Base-by-base conservation (phyloP, 2,797 vertebrate genomes). In the Acipenser oxyrinchus region DNA sequence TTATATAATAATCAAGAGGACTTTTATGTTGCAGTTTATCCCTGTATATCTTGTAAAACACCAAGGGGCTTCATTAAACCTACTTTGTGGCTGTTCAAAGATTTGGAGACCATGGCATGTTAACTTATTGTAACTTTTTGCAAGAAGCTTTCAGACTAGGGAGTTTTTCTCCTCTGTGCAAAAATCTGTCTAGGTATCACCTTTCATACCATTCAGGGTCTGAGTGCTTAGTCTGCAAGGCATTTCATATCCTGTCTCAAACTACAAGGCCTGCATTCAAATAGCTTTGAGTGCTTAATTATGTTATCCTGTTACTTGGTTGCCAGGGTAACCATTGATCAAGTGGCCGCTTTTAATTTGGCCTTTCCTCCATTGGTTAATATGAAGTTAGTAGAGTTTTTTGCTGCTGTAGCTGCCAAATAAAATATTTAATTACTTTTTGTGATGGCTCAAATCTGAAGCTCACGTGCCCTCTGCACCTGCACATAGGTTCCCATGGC, bases 191-290 rank as follows among this genome's bases (percentile, higher is more conserved):
- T 13, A 48, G 9, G 23, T n/a, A 48, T 66, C 65, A 49, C 53
- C 65, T 59, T 66, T 49, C 65, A 57, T 51, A 18, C 50, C 60
- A 11, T 13, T 62, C 49, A 8, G 60, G 66, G 4, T 37, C 13
- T 13, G 15, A 55, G 13, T 53, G 18, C 50, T 15, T 37, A 7
- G 49, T 13, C 60, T 62, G 12, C 49, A 10, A 68, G 15, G 50
- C 60, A 62, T 68, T 68, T 63, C 23, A 68, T 68, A 63, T 63
- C 66, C 66, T 55, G 15, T 23, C 60, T 68, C 10, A 10, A 62
- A 68, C 59, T 52, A 68, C 60, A 68, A 68, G 60, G 60, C 50
- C 66, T 49, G 66, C 66, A 53, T 68, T 68, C 50, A 68, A 55
- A 12, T 7, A 9, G 59, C 13, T 67, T 61, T 61, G 61, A 51